Percentiles rank a stretch among this genome's conserved stretches.
Evolutionary conservation across 1,140 invertebrate genomes (phyloP).

Genomic region (Solenopsis fugax): DNA sequence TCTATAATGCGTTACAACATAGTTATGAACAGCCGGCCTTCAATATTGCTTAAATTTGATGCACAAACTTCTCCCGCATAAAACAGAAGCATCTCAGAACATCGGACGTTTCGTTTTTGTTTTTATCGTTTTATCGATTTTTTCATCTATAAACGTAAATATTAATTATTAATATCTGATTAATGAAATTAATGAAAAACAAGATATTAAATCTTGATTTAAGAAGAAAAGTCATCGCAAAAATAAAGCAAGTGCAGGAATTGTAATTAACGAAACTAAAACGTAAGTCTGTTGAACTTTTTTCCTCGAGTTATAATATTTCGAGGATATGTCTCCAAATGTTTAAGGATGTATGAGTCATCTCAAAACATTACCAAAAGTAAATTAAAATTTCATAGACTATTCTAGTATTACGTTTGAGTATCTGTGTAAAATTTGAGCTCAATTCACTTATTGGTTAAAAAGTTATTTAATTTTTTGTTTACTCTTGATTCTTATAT

Average conservation of each 20-base stretch:
- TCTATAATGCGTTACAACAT: background rate
- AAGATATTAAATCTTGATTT: background rate
- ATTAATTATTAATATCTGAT: background rate
- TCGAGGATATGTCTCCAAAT: background rate
- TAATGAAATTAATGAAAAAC: background rate
- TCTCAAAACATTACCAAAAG: too few species aligned
- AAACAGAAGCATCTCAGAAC: background rate
- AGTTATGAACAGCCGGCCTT: background rate
- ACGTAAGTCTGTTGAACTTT: background rate
- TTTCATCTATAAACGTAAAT: background rate
- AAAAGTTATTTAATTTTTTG: too few species aligned
- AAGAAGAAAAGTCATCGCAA: background rate
- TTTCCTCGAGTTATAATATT: background rate
- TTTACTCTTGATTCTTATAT: too few species aligned
- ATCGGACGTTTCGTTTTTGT: background rate
- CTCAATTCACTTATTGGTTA: too few species aligned
- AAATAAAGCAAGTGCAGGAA: background rate
- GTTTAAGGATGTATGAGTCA: too few species aligned
- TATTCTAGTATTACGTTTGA: too few species aligned
- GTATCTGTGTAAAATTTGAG: too few species aligned
- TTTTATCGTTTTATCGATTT: background rate
- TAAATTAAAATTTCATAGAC: too few species aligned
- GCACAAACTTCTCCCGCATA: conserved; percentile 17
- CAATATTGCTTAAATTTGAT: background rate
- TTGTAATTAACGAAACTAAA: background rate